Evolutionary conservation across 2,113 vertebrate genomes (phyloP).

Genomic region (Salvelinus fontinalis): DNA sequence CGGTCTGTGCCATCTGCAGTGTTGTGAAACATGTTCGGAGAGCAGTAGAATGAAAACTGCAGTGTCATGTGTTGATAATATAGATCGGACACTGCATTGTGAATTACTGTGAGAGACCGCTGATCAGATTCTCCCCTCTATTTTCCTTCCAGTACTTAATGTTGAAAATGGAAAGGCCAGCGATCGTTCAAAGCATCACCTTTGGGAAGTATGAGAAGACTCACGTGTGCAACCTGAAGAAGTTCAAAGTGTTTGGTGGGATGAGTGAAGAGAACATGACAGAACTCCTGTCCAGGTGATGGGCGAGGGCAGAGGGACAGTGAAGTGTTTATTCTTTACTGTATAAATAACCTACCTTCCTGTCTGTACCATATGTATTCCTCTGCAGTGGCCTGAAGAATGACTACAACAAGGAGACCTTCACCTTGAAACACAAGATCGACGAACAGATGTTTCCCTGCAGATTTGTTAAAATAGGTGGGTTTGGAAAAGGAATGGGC

Average conservation of each 20-base stretch:
- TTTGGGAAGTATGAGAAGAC: constrained; percentile 99
- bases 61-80: not conserved
- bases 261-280: constrained; percentile 99
- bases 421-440: constrained; percentile 99
- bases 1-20: not conserved
- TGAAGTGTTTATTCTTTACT: not conserved
- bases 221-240: constrained; percentile 98
- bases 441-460: constrained; percentile 99
- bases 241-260: constrained; percentile 98
- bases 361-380: constrained; percentile 26
- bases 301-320: not conserved
- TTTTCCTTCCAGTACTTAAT: constrained; percentile 86
- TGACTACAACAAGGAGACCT: constrained; percentile 99
- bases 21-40: not conserved
- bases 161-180: constrained; percentile 94
- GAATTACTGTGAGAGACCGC: too few relatives aligned
- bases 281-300: constrained; percentile 95
- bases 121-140: too few relatives aligned
- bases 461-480: constrained; percentile 99
- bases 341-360: not conserved
- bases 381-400: constrained; percentile 95
- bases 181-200: constrained; percentile 96
- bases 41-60: too few relatives aligned
- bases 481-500: constrained; percentile 41
- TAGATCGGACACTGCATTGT: too few relatives aligned